These are phyloP conservation scores for Barnardius zonarius DNA, from an alignment of 2,113 vertebrate species.

Conservation along the genomic window DNA sequence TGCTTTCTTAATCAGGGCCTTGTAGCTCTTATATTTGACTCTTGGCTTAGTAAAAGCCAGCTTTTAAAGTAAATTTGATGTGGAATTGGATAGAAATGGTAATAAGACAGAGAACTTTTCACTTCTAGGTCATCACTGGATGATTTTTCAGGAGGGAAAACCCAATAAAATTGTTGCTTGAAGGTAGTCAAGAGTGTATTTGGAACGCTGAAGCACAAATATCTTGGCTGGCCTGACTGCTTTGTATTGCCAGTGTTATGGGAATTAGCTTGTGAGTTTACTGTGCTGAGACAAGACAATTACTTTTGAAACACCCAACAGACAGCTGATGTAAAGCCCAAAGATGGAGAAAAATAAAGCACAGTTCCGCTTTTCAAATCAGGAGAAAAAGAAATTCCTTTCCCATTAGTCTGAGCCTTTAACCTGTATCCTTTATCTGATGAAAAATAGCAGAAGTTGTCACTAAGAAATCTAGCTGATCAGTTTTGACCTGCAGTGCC, in stretches of 20 bases:
- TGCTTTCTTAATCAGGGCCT: slow-evolving; percentile 49
- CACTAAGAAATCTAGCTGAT: neutral
- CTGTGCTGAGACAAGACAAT: slow-evolving; percentile 6
- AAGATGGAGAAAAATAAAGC: neutral
- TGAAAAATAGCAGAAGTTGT: neutral
- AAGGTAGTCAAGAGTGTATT: slow-evolving; percentile 16
- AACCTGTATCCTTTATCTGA: neutral
- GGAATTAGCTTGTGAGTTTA: slow-evolving; percentile 41
- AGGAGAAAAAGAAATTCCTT: neutral
- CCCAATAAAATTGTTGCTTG: slow-evolving; percentile 15
- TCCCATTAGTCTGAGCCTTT: neutral
- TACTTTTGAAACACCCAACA: slow-evolving; percentile 21
- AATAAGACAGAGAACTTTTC: slow-evolving; percentile 31
- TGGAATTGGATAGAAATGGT: slow-evolving; percentile 24
- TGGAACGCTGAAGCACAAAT: slow-evolving; percentile 9
- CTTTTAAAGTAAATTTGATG: slow-evolving; percentile 21
- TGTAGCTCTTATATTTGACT: slow-evolving; percentile 25
- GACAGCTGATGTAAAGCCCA: neutral
- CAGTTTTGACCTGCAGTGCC: neutral
- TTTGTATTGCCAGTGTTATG: neutral
- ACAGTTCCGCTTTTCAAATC: neutral
- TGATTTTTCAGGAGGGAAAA: slow-evolving; percentile 46
- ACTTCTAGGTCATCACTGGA: slow-evolving; percentile 28
- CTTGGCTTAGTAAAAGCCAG: neutral
- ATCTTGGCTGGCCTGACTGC: slow-evolving; percentile 22